A percentile compares a stretch with the other conserved stretches of the same genome.
These are phyloP conservation scores for Propithecus deckenii DNA, from an alignment of 2,797 vertebrate genomes.

Conservation along the genomic window DNA sequence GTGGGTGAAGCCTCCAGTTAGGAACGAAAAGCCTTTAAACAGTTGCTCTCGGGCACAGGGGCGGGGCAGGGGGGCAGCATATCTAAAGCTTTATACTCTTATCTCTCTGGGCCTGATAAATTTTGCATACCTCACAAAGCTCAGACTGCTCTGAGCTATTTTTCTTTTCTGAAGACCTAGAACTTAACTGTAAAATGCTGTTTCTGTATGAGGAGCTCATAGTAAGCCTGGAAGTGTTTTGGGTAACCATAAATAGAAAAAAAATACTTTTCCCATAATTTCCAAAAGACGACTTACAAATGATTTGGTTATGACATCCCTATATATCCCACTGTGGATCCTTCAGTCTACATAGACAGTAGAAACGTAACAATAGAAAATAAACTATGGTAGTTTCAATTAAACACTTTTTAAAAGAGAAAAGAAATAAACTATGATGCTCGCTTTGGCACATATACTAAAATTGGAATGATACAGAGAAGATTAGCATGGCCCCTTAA, in stretches of 20 bases:
- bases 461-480: no score
- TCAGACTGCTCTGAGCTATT: neutral
- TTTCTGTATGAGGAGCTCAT: neutral
- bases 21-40: neutral
- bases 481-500: no score
- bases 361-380: neutral
- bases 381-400: neutral
- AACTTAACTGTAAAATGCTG: neutral
- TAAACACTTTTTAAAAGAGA: no score
- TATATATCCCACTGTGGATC: neutral
- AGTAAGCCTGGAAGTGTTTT: slow-evolving; percentile 1
- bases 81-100: neutral
- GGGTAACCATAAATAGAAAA: neutral
- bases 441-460: no score
- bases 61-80: neutral
- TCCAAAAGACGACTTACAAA: neutral
- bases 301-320: neutral
- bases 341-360: neutral
- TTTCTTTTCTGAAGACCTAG: neutral
- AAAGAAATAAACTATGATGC: neutral
- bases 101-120: neutral
- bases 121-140: neutral
- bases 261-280: neutral
- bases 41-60: neutral
- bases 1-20: neutral